Conservation (phyloP, 2,888 invertebrate species). For the Lacanobia wlatinum region DNA sequence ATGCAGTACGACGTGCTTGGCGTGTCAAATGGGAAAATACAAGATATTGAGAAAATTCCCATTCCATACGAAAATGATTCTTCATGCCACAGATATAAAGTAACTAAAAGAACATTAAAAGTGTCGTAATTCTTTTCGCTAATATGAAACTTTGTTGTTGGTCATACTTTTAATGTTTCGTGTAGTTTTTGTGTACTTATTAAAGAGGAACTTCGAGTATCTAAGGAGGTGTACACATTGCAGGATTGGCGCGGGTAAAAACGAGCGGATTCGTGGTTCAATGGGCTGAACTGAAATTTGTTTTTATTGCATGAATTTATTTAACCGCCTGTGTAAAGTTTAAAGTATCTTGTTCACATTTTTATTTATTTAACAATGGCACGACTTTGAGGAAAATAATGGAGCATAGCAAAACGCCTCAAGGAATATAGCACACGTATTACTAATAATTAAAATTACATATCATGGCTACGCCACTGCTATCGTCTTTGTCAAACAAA, state of each 20-base stretch:
- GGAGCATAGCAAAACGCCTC: background rate
- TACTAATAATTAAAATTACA: background rate
- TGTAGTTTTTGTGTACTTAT: slow-evolving; percentile 6
- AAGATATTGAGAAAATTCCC: slow-evolving; percentile 54
- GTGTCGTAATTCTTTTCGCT: slow-evolving; percentile 13
- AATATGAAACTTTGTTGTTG: slow-evolving; percentile 1
- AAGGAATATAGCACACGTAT: background rate
- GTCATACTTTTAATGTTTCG: slow-evolving; percentile 6
- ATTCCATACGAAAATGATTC: slow-evolving; percentile 46
- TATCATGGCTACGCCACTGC: too few species aligned
- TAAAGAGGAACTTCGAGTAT: background rate
- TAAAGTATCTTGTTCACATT: too few species aligned
- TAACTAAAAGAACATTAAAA: slow-evolving; percentile 12
- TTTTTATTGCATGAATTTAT: too few species aligned
- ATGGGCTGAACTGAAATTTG: too few species aligned
- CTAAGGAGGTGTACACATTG: background rate
- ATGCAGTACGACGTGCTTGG: slow-evolving; percentile 52
- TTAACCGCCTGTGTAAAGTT: too few species aligned
- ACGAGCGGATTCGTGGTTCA: too few species aligned
- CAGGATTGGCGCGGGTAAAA: background rate
- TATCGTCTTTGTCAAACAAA: background rate
- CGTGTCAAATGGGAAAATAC: slow-evolving; percentile 49
- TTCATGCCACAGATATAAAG: slow-evolving; percentile 13
- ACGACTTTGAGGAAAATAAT: background rate
- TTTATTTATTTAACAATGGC: too few species aligned